Percentiles rank a stretch among this genome's conserved stretches.
Evolutionary conservation across 1,140 invertebrate genomes (phyloP).

Genomic region (Drosophila subobscura): DNA sequence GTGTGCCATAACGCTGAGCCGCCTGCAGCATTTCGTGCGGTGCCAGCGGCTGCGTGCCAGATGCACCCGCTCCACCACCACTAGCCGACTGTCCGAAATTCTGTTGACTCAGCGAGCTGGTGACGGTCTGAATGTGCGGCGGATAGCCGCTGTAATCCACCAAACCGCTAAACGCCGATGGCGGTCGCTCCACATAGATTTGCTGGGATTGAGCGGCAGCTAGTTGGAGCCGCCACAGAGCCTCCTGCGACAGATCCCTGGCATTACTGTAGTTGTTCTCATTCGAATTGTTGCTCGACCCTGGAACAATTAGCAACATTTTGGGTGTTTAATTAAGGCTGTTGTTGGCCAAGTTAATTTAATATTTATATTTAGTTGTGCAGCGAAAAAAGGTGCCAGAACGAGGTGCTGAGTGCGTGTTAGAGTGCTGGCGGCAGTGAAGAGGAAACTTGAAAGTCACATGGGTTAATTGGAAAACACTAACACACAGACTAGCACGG

Average conservation of each 20-base stretch:
- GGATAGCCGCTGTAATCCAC: conserved; percentile 77
- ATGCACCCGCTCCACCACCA: conserved; percentile 4
- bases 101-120: conserved; percentile 74
- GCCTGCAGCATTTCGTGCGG: conserved; percentile 72
- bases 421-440: conserved; percentile 23
- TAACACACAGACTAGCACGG: conserved; percentile 24
- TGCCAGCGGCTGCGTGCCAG: conserved; percentile 49
- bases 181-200: conserved; percentile 78
- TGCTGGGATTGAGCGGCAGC: conserved; percentile 86
- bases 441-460: conserved; percentile 64
- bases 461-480: conserved; percentile 61
- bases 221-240: conserved; percentile 95
- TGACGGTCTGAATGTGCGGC: conserved; percentile 72
- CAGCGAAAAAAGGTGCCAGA: conserved; percentile 20
- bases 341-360: conserved; percentile 2
- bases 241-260: conserved; percentile 93
- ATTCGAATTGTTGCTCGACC: conserved; percentile 65
- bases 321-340: conserved; percentile 1
- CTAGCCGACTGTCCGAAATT: conserved; percentile 47
- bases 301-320: conserved; percentile 42
- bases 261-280: conserved; percentile 96
- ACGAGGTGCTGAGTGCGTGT: neutral
- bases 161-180: conserved; percentile 73
- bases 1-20: conserved; percentile 74
- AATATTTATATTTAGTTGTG: neutral